Percentiles rank a stretch among this genome's conserved stretches.
These are phyloP conservation scores for Chrysemys picta DNA, from an alignment of 2,113 vertebrate genomes.

Conservation along the genomic window DNA sequence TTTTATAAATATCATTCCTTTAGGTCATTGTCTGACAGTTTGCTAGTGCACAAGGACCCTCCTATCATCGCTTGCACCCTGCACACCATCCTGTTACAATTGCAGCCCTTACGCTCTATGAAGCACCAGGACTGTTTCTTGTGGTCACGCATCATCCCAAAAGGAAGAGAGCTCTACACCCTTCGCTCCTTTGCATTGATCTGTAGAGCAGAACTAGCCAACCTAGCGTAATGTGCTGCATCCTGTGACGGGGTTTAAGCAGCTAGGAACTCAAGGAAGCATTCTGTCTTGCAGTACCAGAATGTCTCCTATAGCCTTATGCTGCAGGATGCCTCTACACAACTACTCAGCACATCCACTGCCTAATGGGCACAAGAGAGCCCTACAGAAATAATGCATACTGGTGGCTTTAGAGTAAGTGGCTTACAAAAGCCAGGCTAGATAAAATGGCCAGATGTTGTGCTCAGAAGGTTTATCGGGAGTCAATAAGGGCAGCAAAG, in stretches of 20 bases:
- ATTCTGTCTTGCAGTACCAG: conserved; percentile 36
- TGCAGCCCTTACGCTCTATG: neutral
- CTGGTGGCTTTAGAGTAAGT: conserved; percentile 57
- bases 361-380: conserved; percentile 38
- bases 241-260: conserved; percentile 44
- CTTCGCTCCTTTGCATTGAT: neutral
- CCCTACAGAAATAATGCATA: conserved; percentile 2
- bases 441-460: conserved; percentile 70
- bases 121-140: neutral
- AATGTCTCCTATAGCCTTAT: neutral
- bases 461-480: conserved; percentile 62
- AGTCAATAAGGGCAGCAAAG: conserved; percentile 46
- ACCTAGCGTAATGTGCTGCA: conserved; percentile 12
- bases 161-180: neutral
- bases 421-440: conserved; percentile 49
- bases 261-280: conserved; percentile 41
- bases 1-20: neutral
- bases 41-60: fast-evolving
- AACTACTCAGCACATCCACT: conserved; percentile 28
- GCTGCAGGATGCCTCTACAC: neutral
- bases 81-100: fast-evolving
- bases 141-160: fast-evolving
- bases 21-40: neutral
- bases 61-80: neutral
- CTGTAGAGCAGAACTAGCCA: conserved; percentile 26